phyloP scores from a whole-genome alignment of 2,113 vertebrate genomes.

The Salvator merianae region DNA sequence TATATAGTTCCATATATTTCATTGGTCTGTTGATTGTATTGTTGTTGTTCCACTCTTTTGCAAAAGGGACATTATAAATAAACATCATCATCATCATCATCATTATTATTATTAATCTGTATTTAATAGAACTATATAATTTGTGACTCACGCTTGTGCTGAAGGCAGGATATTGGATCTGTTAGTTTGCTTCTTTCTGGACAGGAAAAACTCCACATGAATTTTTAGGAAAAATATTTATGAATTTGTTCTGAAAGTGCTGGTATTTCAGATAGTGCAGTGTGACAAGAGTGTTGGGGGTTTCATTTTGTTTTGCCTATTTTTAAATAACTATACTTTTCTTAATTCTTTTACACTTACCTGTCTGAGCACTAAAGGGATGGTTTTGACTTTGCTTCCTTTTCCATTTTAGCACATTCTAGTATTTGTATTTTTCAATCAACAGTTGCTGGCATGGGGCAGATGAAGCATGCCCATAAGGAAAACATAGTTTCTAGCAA shows the following conservation, averaged over 20 bases:
- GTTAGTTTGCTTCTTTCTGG: neutral
- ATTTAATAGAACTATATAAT: neutral
- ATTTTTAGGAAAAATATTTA: neutral
- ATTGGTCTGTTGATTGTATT: too few relatives aligned
- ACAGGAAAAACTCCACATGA: neutral
- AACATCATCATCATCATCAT: too few relatives aligned
- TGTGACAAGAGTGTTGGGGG: too few relatives aligned
- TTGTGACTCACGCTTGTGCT: neutral
- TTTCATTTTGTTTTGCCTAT: neutral
- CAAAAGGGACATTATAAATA: too few relatives aligned
- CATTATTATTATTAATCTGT: too few relatives aligned
- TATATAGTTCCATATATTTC: too few relatives aligned
- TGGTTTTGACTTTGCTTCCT: conserved; percentile 40
- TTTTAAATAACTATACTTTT: conserved; percentile 28
- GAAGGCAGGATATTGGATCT: neutral
- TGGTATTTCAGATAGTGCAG: neutral
- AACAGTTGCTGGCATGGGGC: neutral
- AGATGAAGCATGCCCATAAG: conserved; percentile 36
- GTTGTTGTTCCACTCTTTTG: too few relatives aligned
- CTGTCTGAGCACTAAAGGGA: conserved; percentile 24
- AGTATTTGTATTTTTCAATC: conserved; percentile 36
- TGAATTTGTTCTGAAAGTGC: neutral
- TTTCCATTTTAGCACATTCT: conserved; percentile 33
- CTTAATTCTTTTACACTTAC: conserved; percentile 40
- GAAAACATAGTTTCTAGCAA: fast-evolving